A percentile compares a stretch with the other conserved stretches of the same genome.
These are phyloP conservation scores for Gallinago undulata DNA, from an alignment of 2,113 vertebrate genomes.

Conservation along the genomic window DNA sequence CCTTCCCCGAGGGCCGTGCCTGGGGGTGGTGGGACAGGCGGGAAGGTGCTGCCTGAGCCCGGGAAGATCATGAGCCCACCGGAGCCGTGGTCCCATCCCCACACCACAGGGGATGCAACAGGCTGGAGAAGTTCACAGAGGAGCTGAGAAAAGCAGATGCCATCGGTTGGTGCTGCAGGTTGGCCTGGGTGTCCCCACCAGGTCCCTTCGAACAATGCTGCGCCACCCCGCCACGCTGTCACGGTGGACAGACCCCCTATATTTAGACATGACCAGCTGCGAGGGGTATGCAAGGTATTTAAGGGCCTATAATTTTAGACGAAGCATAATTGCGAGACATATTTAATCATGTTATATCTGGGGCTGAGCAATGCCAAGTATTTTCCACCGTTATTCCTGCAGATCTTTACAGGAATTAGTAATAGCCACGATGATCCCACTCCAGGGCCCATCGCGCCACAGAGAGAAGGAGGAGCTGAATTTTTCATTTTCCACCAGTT, in stretches of 20 bases:
- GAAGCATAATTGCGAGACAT: slow-evolving; percentile 43
- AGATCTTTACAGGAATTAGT: not conserved
- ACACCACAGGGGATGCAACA: not conserved
- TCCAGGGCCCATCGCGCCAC: fast-evolving
- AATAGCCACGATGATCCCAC: not conserved
- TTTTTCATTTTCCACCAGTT: not conserved
- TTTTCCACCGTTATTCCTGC: slow-evolving; percentile 56
- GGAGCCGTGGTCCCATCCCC: not conserved
- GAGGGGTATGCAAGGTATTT: not conserved
- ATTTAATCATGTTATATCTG: slow-evolving; percentile 14
- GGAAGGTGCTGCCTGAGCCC: not conserved
- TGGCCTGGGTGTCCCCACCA: not conserved
- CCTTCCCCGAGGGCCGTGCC: not conserved
- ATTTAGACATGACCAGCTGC: slow-evolving; percentile 59
- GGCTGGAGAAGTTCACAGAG: not conserved
- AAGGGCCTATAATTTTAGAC: slow-evolving; percentile 53
- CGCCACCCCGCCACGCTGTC: fast-evolving
- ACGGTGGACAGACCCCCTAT: not conserved
- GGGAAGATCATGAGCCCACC: not conserved
- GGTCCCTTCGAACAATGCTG: not conserved
- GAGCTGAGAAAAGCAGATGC: not conserved
- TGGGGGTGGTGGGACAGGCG: not conserved
- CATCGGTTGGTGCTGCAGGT: not conserved
- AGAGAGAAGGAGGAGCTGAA: not conserved
- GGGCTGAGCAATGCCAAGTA: slow-evolving; percentile 24